These are phyloP conservation scores for Reticulitermes lucifugus DNA, from an alignment of 2,888 invertebrate genomes.

Conservation along the genomic window DNA sequence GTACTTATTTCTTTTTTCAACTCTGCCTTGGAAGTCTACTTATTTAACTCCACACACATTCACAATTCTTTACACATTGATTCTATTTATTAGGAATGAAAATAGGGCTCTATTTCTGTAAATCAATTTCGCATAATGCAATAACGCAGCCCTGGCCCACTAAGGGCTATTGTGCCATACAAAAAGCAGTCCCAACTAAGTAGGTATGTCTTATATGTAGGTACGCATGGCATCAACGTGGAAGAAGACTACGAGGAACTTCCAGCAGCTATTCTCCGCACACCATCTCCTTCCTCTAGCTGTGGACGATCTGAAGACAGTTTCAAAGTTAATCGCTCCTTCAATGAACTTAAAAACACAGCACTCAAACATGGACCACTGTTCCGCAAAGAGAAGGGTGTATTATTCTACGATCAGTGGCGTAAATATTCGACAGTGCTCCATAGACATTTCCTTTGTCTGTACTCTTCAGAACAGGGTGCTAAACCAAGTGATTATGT, in stretches of 20 bases:
- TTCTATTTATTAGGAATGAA: no score
- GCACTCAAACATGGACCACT: constrained; percentile 56
- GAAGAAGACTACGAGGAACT: constrained; percentile 17
- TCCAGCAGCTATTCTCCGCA: background rate
- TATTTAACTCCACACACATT: no score
- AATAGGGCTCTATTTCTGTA: no score
- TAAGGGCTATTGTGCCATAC: background rate
- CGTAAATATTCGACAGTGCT: constrained; percentile 57
- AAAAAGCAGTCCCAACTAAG: no score
- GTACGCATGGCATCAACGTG: background rate
- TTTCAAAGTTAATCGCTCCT: background rate
- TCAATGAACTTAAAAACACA: constrained; percentile 9
- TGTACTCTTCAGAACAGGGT: constrained; percentile 57
- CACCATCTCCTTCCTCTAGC: background rate
- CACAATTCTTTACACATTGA: no score
- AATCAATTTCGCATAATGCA: no score
- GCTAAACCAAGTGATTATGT: constrained; percentile 55
- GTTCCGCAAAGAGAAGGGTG: constrained; percentile 55
- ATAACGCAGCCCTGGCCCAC: no score
- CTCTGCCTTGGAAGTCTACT: no score
- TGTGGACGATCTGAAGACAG: background rate
- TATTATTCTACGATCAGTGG: constrained; percentile 57
- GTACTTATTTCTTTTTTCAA: no score
- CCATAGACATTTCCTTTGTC: constrained; percentile 55
- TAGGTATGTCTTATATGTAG: background rate